phyloP scores from a whole-genome alignment of 2,797 vertebrate genomes.

The Acestrorhynchus altus region DNA sequence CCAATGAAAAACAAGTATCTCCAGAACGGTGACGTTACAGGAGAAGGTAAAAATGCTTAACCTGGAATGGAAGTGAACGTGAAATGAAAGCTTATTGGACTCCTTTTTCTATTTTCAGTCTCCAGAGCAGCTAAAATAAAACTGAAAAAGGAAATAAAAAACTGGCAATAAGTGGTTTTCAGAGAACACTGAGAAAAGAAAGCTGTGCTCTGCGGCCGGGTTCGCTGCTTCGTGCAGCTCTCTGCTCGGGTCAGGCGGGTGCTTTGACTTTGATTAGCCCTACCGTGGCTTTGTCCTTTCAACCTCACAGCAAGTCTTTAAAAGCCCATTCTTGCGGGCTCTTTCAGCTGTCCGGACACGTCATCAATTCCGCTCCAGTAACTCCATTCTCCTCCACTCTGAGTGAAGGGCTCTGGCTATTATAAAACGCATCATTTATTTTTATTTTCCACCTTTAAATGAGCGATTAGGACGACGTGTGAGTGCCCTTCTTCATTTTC shows the following conservation, averaged over 20 bases:
- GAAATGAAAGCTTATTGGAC: no score
- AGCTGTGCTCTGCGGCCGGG: neutral
- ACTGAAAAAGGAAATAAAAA: no score
- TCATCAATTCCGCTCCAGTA: constrained; percentile 34
- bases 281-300: constrained; percentile 36
- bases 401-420: constrained; percentile 29
- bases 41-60: no score
- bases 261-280: constrained; percentile 45
- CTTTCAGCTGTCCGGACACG: constrained; percentile 26
- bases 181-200: no score
- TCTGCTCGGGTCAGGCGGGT: constrained; percentile 25
- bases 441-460: constrained; percentile 46
- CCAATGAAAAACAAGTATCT: no score
- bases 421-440: constrained; percentile 49
- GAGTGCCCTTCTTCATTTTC: neutral
- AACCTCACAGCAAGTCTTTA: constrained; percentile 24
- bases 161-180: no score
- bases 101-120: no score
- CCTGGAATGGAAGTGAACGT: no score
- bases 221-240: neutral
- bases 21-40: no score
- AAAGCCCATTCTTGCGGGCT: constrained; percentile 45
- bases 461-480: neutral
- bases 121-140: no score
- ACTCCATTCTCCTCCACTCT: constrained; percentile 40